phyloP scores from a whole-genome alignment of 2,113 vertebrate species.

The Semicossyphus pulcher region DNA sequence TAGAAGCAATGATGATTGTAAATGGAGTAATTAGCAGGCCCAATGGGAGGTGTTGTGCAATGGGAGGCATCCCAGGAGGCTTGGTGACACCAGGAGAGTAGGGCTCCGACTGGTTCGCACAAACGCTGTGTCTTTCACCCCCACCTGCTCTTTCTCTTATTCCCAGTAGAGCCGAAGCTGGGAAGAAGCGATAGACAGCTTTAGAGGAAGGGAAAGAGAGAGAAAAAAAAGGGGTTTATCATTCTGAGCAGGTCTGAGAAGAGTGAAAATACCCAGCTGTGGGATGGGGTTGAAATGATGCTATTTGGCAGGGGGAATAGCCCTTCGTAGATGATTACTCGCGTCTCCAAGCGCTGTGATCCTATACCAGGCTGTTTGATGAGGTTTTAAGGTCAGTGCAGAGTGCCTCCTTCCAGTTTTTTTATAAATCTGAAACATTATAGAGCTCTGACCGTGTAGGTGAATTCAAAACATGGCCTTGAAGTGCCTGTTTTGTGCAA shows the following conservation, averaged over 20 bases:
- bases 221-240: conserved; percentile 58
- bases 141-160: conserved; percentile 44
- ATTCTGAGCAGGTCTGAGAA: conserved; percentile 73
- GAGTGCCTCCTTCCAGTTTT: conserved; percentile 4
- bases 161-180: conserved; percentile 49
- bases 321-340: conserved; percentile 55
- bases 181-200: conserved; percentile 64
- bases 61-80: conserved; percentile 70
- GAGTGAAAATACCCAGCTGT: conserved; percentile 59
- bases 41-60: conserved; percentile 83
- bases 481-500: not conserved
- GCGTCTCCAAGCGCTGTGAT: conserved; percentile 24
- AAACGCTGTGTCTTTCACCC: conserved; percentile 34
- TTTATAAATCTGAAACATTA: conserved; percentile 25
- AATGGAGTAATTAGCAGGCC: conserved; percentile 89
- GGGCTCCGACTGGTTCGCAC: conserved; percentile 39
- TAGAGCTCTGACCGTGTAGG: conserved; percentile 8
- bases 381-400: conserved; percentile 56
- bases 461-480: conserved; percentile 9
- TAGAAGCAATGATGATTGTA: conserved; percentile 86
- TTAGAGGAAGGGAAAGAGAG: conserved; percentile 34
- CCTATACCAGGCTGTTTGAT: conserved; percentile 52
- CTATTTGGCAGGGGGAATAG: conserved; percentile 51
- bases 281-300: conserved; percentile 63
- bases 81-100: conserved; percentile 36